A percentile compares a stretch with the other conserved stretches of the same genome.
Conservation (phyloP, 2,113 vertebrate genomes). For the Ptilonorhynchus violaceus region DNA sequence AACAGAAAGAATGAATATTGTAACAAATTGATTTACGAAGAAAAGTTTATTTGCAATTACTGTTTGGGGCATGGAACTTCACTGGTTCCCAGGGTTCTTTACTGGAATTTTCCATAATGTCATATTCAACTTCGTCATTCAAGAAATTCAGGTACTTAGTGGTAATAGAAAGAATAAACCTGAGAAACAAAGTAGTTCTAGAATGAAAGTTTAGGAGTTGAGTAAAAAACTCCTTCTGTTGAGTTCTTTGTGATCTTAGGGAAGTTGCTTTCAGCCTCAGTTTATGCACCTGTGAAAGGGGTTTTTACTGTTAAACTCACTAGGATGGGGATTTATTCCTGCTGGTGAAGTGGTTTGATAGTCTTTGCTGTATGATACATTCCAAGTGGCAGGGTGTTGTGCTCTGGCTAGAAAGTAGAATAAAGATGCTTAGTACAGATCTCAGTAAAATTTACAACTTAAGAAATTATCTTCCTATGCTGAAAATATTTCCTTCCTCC, state of each 20-base stretch:
- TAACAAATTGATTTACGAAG: background rate
- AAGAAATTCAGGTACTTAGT: background rate
- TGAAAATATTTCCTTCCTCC: background rate
- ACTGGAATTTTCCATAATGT: background rate
- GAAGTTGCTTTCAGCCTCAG: background rate
- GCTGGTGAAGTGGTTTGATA: background rate
- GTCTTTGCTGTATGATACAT: background rate
- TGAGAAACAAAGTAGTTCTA: background rate
- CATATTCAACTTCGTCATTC: background rate
- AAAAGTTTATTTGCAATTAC: background rate
- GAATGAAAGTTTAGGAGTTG: background rate
- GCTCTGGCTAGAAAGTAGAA: background rate
- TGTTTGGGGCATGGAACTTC: background rate
- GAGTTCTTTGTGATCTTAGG: background rate
- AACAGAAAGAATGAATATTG: background rate
- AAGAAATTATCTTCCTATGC: background rate
- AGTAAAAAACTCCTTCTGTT: background rate
- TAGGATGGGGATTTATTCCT: background rate
- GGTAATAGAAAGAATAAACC: background rate
- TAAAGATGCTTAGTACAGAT: background rate
- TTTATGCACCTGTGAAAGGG: slow-evolving; percentile 27
- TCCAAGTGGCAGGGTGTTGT: background rate
- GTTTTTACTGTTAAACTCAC: background rate
- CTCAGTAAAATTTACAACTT: background rate
- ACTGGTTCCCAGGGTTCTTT: background rate